These are phyloP conservation scores for Zoanthus solanderi DNA, from an alignment of 92 coral and sea anemone species.

Conservation along the genomic window DNA sequence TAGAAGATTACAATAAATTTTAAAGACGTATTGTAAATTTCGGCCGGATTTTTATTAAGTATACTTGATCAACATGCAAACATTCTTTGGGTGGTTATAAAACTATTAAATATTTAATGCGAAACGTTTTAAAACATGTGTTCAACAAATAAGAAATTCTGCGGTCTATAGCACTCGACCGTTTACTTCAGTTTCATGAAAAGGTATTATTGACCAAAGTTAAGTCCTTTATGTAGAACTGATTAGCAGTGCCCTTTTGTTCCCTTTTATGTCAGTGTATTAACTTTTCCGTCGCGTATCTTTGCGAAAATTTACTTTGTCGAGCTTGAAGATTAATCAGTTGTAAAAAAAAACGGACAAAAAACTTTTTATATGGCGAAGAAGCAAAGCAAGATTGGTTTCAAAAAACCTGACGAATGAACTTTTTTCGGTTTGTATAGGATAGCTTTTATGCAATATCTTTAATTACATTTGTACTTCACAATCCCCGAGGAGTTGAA, in stretches of 20 bases:
- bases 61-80: too few relatives aligned
- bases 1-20: too few relatives aligned
- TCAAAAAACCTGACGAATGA: background rate
- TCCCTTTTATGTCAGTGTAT: background rate
- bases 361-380: background rate
- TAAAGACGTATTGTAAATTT: too few relatives aligned
- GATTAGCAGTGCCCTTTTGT: background rate
- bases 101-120: too few relatives aligned
- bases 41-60: too few relatives aligned
- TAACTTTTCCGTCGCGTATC: too few relatives aligned
- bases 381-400: background rate
- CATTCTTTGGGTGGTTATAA: too few relatives aligned
- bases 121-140: too few relatives aligned
- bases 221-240: background rate
- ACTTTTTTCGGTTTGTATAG: background rate
- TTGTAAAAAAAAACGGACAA: background rate
- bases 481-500: constrained; percentile 10
- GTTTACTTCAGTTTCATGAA: background rate
- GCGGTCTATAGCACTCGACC: background rate
- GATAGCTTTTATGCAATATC: background rate
- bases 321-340: background rate
- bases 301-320: background rate
- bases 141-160: too few relatives aligned
- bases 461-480: constrained; percentile 14
- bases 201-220: background rate